Conservation (phyloP, 2,113 vertebrate species). For the Apteryx owenii region DNA sequence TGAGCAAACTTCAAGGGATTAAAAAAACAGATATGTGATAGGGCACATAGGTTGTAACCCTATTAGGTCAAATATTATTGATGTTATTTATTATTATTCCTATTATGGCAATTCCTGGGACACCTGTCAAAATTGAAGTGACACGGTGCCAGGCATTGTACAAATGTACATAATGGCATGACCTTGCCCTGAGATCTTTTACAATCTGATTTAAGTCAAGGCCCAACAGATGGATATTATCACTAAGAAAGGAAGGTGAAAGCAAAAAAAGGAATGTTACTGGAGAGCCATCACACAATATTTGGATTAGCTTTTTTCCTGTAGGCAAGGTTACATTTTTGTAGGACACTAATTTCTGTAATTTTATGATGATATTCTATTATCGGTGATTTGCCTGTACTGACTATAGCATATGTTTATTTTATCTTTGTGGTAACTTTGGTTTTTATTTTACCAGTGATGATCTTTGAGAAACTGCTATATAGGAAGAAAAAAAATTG, state of each 20-base stretch:
- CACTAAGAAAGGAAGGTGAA: background rate
- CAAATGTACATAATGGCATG: background rate
- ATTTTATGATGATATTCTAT: accelerated
- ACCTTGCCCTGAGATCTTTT: conserved; percentile 38
- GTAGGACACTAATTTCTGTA: background rate
- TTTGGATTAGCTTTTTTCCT: background rate
- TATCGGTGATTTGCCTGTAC: background rate
- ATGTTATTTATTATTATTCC: background rate
- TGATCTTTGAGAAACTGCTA: background rate
- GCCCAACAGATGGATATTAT: background rate
- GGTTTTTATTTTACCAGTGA: conserved; percentile 5
- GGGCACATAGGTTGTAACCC: background rate
- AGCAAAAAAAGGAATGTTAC: background rate
- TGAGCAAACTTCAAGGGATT: background rate
- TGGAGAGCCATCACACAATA: background rate
- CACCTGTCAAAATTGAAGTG: conserved; percentile 7
- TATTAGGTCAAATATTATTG: background rate
- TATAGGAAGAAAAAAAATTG: background rate
- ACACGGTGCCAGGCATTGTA: background rate
- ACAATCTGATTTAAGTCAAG: conserved; percentile 8
- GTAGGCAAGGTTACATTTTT: background rate
- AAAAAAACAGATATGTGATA: background rate
- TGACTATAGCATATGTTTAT: background rate
- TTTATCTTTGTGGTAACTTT: background rate
- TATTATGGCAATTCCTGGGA: background rate